A percentile compares a stretch with the other conserved stretches of the same genome.
These are phyloP conservation scores for Cyrtorhinus lividipennis DNA, from an alignment of 1,140 invertebrate genomes.

Conservation along the genomic window DNA sequence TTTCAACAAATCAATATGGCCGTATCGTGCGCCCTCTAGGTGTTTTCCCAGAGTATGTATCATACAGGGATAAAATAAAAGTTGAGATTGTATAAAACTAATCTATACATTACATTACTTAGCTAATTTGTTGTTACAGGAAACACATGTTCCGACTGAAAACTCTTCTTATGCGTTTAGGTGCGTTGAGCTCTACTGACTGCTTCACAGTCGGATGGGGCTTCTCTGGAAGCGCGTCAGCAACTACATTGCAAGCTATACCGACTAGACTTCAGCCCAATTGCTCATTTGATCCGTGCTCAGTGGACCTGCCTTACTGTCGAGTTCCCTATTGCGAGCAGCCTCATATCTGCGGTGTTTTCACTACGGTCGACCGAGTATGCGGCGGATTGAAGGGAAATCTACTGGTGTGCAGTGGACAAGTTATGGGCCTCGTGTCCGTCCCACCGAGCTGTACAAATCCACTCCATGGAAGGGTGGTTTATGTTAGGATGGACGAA, in stretches of 20 bases:
- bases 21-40: too few species aligned
- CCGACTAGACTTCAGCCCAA: too few species aligned
- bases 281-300: too few species aligned
- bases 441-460: background rate
- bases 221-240: too few species aligned
- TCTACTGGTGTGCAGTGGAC: background rate
- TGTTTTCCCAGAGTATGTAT: too few species aligned
- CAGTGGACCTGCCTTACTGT: too few species aligned
- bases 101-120: too few species aligned
- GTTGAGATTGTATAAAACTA: too few species aligned
- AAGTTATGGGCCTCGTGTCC: background rate
- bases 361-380: background rate
- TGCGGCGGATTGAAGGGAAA: background rate
- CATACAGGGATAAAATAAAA: too few species aligned
- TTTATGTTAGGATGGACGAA: background rate
- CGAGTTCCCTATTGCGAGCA: background rate
- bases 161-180: background rate
- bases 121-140: background rate
- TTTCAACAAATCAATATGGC: too few species aligned
- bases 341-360: background rate
- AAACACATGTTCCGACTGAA: background rate
- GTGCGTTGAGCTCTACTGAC: background rate
- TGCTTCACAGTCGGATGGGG: background rate
- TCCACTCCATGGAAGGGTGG: background rate
- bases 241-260: background rate